A percentile compares a stretch with the other conserved stretches of the same genome.
Evolutionary conservation across 2,113 vertebrate genomes (phyloP).

Genomic region (Amphiprion ocellaris): DNA sequence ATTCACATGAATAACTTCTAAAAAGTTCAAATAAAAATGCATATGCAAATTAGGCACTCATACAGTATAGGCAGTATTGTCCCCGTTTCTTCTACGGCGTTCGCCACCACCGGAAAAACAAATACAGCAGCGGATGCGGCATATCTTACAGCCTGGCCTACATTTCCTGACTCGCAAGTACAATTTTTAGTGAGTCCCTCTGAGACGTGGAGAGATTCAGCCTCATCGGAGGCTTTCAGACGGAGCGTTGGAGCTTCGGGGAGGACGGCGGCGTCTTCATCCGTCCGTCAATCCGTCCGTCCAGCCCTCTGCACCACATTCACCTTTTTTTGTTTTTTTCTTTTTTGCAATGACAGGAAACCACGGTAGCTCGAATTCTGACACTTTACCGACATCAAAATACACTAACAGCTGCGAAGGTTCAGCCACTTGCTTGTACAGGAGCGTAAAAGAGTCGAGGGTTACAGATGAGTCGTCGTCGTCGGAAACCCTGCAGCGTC

Average conservation of each 20-base stretch:
- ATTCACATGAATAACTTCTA: constrained; percentile 40
- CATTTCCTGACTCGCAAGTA: constrained; percentile 51
- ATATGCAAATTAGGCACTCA: constrained; percentile 80
- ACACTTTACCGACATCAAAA: constrained; percentile 68
- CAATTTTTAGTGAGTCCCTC: constrained; percentile 45
- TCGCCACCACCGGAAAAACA: constrained; percentile 60
- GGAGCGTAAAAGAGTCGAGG: constrained; percentile 31
- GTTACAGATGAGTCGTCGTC: neutral
- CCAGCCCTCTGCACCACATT: neutral
- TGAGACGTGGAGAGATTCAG: constrained; percentile 37
- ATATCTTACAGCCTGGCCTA: constrained; percentile 68
- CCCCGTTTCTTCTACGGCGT: constrained; percentile 60
- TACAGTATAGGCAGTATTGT: constrained; percentile 77
- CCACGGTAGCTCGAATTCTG: constrained; percentile 65
- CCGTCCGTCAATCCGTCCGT: neutral
- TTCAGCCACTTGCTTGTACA: constrained; percentile 47
- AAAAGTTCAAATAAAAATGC: constrained; percentile 59
- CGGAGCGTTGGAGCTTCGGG: constrained; percentile 23
- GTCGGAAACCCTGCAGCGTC: too few species aligned
- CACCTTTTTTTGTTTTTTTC: constrained; percentile 46
- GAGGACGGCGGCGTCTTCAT: constrained; percentile 28
- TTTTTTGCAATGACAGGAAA: constrained; percentile 59
- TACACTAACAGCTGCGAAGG: constrained; percentile 61
- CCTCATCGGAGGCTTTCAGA: constrained; percentile 24
- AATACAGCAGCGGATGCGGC: constrained; percentile 58